phyloP scores from a whole-genome alignment of 2,797 vertebrate genomes.

The Brachymystax lenok region DNA sequence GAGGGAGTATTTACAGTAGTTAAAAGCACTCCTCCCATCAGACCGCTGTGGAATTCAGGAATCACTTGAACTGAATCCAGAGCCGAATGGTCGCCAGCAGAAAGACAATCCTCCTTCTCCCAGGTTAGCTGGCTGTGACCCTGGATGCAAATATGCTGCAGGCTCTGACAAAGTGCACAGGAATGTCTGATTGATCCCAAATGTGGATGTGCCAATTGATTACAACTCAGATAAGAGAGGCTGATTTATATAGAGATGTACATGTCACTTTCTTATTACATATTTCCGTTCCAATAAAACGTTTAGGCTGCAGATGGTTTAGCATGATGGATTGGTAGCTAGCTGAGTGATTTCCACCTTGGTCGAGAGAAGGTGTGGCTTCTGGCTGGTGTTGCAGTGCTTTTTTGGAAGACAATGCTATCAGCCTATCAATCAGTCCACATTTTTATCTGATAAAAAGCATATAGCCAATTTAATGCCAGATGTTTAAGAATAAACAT shows the following conservation, averaged over 20 bases:
- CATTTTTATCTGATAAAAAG: conserved; percentile 1
- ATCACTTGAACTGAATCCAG: not conserved
- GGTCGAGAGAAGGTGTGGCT: conserved; percentile 66
- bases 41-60: conserved; percentile 6
- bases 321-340: too few relatives aligned
- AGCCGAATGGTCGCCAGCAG: not conserved
- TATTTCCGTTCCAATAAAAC: conserved; percentile 14
- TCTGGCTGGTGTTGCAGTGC: conserved; percentile 45
- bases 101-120: conserved; percentile 5
- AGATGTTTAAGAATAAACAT: not conserved
- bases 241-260: conserved; percentile 47
- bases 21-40: not conserved
- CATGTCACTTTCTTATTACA: conserved; percentile 11
- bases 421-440: conserved; percentile 34
- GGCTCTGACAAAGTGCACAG: conserved; percentile 54
- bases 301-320: not conserved
- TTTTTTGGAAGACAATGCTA: conserved; percentile 29
- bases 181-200: conserved; percentile 54
- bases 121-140: not conserved
- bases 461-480: conserved; percentile 9
- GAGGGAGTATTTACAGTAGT: not conserved
- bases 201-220: conserved; percentile 47
- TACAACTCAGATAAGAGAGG: conserved; percentile 45
- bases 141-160: conserved; percentile 34
- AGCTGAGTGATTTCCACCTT: conserved; percentile 33